A percentile compares a stretch with the other conserved stretches of the same genome.
Conservation (phyloP, 2,113 vertebrate species). For the Aleadryas rufinucha region DNA sequence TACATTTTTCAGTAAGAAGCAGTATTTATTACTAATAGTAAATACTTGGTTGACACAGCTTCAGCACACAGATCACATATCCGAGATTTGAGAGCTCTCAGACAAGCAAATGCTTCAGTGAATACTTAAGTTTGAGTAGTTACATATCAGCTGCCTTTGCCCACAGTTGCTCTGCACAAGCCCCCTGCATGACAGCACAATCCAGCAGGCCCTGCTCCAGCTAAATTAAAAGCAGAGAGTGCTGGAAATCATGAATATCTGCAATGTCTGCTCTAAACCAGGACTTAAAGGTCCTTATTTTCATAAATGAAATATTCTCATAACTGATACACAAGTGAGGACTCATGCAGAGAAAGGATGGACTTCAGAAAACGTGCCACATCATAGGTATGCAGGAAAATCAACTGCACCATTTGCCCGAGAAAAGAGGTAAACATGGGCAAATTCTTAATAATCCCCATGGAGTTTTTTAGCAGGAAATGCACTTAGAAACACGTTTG, state of each 20-base stretch:
- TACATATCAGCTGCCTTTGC: neutral
- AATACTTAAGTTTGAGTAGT: neutral
- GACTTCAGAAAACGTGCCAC: neutral
- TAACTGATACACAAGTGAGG: neutral
- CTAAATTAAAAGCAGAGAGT: neutral
- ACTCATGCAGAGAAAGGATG: neutral
- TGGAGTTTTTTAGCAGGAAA: neutral
- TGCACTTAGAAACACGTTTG: neutral
- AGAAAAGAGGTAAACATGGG: neutral
- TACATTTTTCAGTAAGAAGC: neutral
- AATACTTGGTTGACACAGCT: slow-evolving; percentile 7
- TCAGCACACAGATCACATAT: neutral
- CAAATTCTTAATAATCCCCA: neutral
- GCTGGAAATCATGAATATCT: neutral
- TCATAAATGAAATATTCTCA: neutral
- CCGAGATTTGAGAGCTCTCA: neutral
- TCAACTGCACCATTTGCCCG: neutral
- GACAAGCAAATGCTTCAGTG: neutral
- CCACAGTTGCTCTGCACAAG: neutral
- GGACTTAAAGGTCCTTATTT: neutral
- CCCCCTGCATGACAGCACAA: neutral
- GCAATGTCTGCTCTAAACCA: neutral
- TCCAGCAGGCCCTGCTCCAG: neutral
- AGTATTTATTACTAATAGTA: neutral
- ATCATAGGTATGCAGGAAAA: neutral